Evolutionary conservation across 1,140 invertebrate species (phyloP).

Genomic region (Cydia fagiglandana): DNA sequence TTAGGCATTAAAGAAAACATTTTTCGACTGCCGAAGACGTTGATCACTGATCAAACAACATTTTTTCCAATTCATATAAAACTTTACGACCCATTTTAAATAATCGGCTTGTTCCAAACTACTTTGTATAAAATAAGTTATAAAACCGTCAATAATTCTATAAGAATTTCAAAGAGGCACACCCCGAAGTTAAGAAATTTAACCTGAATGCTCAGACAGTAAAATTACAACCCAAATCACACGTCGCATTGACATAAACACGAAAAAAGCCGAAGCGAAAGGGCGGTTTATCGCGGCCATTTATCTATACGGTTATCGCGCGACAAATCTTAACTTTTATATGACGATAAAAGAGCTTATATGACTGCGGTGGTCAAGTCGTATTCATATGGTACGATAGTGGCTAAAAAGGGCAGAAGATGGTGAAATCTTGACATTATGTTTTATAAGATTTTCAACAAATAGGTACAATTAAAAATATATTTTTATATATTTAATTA

Average conservation of each 20-base stretch:
- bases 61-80: not conserved
- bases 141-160: not conserved
- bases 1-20: too few relatives aligned
- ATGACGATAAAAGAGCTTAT: not conserved
- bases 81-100: not conserved
- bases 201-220: slow-evolving; percentile 15
- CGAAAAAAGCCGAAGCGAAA: slow-evolving; percentile 19
- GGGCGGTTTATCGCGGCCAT: slow-evolving; percentile 8
- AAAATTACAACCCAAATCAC: slow-evolving; percentile 16
- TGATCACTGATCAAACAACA: not conserved
- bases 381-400: not conserved
- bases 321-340: not conserved
- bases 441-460: not conserved
- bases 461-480: too few relatives aligned
- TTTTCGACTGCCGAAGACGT: not conserved
- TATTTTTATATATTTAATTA: too few relatives aligned
- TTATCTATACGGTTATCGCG: slow-evolving; percentile 8
- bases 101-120: not conserved
- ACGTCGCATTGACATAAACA: slow-evolving; percentile 18
- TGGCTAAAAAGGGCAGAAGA: not conserved
- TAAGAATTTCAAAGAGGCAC: not conserved
- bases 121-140: not conserved
- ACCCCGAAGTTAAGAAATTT: slow-evolving; percentile 14
- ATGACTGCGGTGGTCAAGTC: not conserved
- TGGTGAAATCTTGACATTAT: not conserved